Conservation (phyloP, 2,797 vertebrate genomes). For the Sciurus carolinensis region DNA sequence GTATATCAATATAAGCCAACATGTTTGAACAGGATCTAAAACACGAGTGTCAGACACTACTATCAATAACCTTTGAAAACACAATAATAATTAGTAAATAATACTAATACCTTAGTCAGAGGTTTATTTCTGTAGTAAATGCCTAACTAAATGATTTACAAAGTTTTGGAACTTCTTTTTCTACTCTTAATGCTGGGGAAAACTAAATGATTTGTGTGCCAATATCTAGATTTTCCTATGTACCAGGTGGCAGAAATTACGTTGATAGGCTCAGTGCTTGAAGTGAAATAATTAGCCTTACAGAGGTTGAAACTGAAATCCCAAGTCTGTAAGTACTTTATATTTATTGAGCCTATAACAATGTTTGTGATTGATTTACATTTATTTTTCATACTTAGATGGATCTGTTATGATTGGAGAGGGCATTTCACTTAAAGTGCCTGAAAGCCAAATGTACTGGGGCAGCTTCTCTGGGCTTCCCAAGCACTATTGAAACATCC, state of each 20-base stretch:
- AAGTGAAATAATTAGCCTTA: constrained; percentile 17
- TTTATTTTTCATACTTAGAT: neutral
- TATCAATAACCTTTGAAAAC: neutral
- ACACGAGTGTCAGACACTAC: neutral
- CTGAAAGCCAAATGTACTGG: neutral
- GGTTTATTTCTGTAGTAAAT: neutral
- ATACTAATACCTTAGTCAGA: neutral
- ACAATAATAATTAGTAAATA: neutral
- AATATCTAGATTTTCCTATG: neutral
- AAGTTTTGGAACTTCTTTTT: neutral
- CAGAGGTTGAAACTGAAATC: neutral
- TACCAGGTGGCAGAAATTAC: neutral
- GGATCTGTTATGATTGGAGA: neutral
- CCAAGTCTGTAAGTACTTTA: neutral
- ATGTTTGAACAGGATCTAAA: neutral
- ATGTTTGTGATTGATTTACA: constrained; percentile 16
- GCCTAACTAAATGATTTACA: neutral
- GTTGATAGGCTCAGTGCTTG: neutral
- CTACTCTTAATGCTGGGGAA: neutral
- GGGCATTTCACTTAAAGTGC: neutral
- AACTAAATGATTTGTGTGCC: neutral
- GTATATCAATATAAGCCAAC: neutral
- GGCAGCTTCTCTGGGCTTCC: neutral
- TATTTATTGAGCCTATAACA: neutral
- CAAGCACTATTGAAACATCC: neutral